A percentile compares a stretch with the other conserved stretches of the same genome.
phyloP scores from a whole-genome alignment of 2,113 vertebrate species.

The Chionomys nivalis region DNA sequence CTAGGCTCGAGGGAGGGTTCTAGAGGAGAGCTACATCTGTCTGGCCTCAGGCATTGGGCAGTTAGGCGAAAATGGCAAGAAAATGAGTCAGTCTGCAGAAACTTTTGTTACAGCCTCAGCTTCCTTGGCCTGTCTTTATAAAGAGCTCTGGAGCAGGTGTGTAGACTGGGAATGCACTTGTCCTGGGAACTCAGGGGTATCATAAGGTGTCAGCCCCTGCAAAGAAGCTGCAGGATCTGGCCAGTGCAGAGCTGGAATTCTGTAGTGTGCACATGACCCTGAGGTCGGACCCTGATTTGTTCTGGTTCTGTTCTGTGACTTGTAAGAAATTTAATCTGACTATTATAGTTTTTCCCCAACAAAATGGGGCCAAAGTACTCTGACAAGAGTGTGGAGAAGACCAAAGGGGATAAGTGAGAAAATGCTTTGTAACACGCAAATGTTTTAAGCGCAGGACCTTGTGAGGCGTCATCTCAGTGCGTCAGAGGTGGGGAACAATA shows the following conservation, averaged over 20 bases:
- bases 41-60: neutral
- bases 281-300: neutral
- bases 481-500: neutral
- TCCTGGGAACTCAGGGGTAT: neutral
- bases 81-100: neutral
- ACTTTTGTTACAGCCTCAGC: neutral
- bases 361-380: neutral
- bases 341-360: neutral
- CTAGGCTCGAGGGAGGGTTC: rapidly evolving
- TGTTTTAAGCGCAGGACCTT: neutral
- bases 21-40: neutral
- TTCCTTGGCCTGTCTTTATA: neutral
- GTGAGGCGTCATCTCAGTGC: neutral
- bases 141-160: neutral
- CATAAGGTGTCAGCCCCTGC: neutral
- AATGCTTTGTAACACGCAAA: neutral
- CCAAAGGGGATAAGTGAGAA: neutral
- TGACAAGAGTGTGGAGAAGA: neutral
- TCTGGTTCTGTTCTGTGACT: neutral
- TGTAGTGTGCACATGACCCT: neutral
- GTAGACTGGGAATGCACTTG: too few species aligned
- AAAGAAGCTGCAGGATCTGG: neutral
- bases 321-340: neutral
- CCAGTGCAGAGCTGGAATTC: neutral
- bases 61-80: neutral